Evolutionary conservation across 2,888 invertebrate genomes (phyloP), one percentile per base, ranked within the genome.

Genomic region (Drosophila trichaetosa): DNA sequence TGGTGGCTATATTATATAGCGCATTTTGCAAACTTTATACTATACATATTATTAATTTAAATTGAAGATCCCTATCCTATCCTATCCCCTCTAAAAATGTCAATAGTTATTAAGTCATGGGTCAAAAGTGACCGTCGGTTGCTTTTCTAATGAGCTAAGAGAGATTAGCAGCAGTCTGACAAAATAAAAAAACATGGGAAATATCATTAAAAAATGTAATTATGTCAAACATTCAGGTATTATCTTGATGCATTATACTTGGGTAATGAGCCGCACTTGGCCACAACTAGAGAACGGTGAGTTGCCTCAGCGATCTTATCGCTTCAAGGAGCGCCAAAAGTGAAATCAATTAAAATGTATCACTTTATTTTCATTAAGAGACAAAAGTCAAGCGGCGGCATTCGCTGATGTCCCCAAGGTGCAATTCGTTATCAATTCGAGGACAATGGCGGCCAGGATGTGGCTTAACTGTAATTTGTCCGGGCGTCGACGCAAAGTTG

Each of bases 331-430:
- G 40, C 60, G 40, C 56, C 69, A 58, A 59, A 85, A 88, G 66
- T 58, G 83, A 87, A 87, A 87, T 87, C 87, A 87, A 87, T 87
- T 87, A 87, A 90, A 87, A 87, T 87, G 89, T 90, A 87, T 87
- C 89, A 73, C 76, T 87, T 79, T 74, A 70, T 74, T 80, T 84
- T 82, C 90, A 90, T 84, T 89, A 84, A 71, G 82, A 71, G 51
- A 66, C 68, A 72, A 69, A 68, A 61, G 69, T 42, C 46, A 34
- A 54, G 65, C 63, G 31, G 4, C 49, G 52, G 27, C 49, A 27
- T n/a, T 2, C 36, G 56, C 57, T 38, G 63, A 48, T 63, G 48
- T 90, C 87, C 87, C 87, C 85, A 82, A 87, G 86, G 90, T 87
- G 87, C 87, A 77, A 90, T 87, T 87, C 88, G 90, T 87, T 87